Base-by-base conservation (phyloP, 2,113 vertebrate species). In the Varanus komodoensis region DNA sequence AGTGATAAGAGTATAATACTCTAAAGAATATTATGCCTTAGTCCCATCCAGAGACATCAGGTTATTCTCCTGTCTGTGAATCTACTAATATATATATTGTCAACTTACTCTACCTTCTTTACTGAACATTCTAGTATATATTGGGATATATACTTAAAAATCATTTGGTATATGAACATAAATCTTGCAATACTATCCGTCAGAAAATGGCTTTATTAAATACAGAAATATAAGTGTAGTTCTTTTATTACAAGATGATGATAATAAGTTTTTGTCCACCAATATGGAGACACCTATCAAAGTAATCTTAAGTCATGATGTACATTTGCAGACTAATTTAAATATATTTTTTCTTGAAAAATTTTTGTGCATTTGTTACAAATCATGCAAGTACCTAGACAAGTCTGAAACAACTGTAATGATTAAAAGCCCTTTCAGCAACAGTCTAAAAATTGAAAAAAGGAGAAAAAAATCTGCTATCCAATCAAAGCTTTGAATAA, bases 1-100 rank as follows among this genome's bases (percentile, higher is more conserved):
- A 44, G 38, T 64, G 92, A 88, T 86, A 91, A 90, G 84, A 93
- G 92, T 93, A 94, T 93, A 92, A 50, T 93, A 48, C 89, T 77
- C 75, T 78, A 78, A 27, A 78, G 6, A 78, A 44, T 38, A 77
- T 21, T 38, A 68, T 68, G 25, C 25, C 67, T 27, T 4, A 25
- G 8, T 27, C 8, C 67, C 6, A 68, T 25, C 21, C 67, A 44
- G 38, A 44, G 38, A 44, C 38, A 44, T 44, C 38, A 3, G 38
- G 38, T 12, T n/a, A 74, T 74, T 0, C 17, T 73, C n/a, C 21
- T 84, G 14, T 5, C 1, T 82, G 86, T n/a, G 73, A 19, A 88
- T 7, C 7, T 1, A 89, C 25, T 32, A 27, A 15, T 88, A 44
- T 2, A n/a, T 44, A 77, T 73, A 80, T 25, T 80, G 6, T 54